Base-by-base conservation (phyloP, 2,113 vertebrate genomes). In the Marmota monax region DNA sequence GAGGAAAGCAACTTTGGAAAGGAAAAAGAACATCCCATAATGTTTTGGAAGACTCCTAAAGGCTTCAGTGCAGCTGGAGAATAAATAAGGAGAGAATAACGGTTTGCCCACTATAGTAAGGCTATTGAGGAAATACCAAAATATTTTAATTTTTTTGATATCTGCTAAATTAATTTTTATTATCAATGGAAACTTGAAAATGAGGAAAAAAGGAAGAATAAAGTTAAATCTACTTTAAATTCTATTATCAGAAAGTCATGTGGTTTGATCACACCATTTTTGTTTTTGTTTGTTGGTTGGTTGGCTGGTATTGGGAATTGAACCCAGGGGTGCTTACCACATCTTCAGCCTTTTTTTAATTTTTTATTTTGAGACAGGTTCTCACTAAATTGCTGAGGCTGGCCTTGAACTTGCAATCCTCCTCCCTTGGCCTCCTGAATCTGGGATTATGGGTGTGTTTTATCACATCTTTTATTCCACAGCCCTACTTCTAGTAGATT, bases 1-100 rank as follows among this genome's bases (percentile, higher is more conserved):
- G 2, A 2, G 0, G 42, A 85, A 79, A 90, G 20, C 27, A 39
- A 2, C 67, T 1, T 76, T 2, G 90, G 20, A 29, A 69, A 78
- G 45, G 48, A 32, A 37, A 37, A 83, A 87, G 42, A 22, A 85
- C 5, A 45, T 58, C 20, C 58, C 27, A n/a, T 2, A 1, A 14
- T 39, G 27, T 53, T 96, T 93, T 79, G 10, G 27, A 94, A 92
- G 77, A 70, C 37, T 88, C 88, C 48, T 84, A 70, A 70, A 80
- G 74, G 16, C 84, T 85, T 70, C n/a, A 48, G 53, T 23, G 82
- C 22, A 56, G 2, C 23, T 86, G 11, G 9, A 42, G 5, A 34
- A 53, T n/a, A 79, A 92, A 83, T 20, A 37, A 27, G 1, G 27
- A 72, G 39, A 82, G n/a, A 56, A 8, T 85, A 82, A 85, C 4